phyloP scores from a whole-genome alignment of 1,140 invertebrate species.

The Magallana angulata region DNA sequence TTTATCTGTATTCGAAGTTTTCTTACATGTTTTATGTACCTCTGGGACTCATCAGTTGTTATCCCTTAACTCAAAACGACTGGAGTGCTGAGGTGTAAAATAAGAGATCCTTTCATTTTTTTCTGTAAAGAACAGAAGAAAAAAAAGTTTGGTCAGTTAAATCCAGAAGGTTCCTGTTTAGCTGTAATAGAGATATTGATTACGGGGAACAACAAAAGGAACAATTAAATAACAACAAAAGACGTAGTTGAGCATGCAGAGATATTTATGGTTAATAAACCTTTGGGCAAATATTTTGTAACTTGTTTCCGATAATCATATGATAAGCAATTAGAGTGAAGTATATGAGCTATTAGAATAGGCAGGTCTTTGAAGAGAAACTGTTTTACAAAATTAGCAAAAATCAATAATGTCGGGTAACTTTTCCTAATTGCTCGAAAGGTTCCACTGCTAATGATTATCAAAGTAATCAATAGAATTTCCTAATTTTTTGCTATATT shows the following conservation, averaged over 20 bases:
- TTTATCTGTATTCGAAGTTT: no score
- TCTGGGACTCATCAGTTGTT: no score
- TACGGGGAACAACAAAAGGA: background rate
- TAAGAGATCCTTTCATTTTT: no score
- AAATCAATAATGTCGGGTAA: constrained; percentile 8
- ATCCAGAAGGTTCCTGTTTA: background rate
- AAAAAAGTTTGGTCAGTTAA: background rate
- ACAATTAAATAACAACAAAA: constrained; percentile 24
- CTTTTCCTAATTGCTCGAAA: background rate
- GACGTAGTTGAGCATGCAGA: background rate
- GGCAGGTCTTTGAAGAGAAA: constrained; percentile 22
- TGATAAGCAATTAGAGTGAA: constrained; percentile 29
- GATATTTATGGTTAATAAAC: constrained; percentile 30
- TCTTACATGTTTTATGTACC: no score
- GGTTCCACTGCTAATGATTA: no score
- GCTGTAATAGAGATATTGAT: background rate
- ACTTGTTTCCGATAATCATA: constrained; percentile 24
- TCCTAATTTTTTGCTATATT: background rate
- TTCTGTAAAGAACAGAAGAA: background rate
- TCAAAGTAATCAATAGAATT: background rate
- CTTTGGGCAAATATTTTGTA: constrained; percentile 11
- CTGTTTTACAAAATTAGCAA: background rate
- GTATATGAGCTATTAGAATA: constrained; percentile 19
- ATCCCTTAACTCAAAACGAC: no score
- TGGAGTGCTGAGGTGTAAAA: no score